These are phyloP conservation scores for Cryptotermes secundus DNA, from an alignment of 1,140 invertebrate species.

Conservation along the genomic window DNA sequence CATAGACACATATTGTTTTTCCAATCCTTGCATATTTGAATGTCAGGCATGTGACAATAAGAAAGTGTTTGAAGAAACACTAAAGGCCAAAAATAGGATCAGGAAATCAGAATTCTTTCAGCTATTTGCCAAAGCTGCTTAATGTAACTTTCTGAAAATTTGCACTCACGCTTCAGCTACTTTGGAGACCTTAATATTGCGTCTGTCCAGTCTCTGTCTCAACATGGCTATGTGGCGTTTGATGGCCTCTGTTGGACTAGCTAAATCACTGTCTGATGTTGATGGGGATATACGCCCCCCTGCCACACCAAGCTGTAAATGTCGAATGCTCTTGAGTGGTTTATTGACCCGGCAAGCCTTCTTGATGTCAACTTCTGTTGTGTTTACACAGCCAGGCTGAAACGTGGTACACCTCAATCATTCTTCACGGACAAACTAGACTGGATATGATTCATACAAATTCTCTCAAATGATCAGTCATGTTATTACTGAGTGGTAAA, in stretches of 20 bases:
- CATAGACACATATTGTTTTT: no score
- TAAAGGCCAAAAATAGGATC: no score
- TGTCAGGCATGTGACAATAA: no score
- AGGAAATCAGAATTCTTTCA: neutral
- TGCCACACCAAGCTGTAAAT: conserved; percentile 40
- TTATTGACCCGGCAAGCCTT: conserved; percentile 90
- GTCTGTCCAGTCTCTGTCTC: conserved; percentile 76
- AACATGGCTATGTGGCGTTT: conserved; percentile 65
- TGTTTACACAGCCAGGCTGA: conserved; percentile 97
- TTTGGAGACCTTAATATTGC: conserved; percentile 95
- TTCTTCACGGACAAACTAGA: no score
- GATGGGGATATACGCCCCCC: conserved; percentile 63
- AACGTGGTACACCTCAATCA: conserved; percentile 38
- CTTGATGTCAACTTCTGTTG: conserved; percentile 96
- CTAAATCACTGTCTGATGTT: conserved; percentile 56
- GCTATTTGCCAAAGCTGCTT: neutral
- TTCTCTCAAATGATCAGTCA: no score
- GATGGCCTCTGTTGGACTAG: conserved; percentile 54
- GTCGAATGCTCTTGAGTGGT: conserved; percentile 29
- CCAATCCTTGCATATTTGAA: no score
- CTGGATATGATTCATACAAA: no score
- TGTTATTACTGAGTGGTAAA: no score
- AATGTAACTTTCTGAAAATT: neutral
- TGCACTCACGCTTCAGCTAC: conserved; percentile 89
- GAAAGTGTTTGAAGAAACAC: no score